Conservation (phyloP, 2,113 vertebrate species). For the Chloropsis cyanopogon region DNA sequence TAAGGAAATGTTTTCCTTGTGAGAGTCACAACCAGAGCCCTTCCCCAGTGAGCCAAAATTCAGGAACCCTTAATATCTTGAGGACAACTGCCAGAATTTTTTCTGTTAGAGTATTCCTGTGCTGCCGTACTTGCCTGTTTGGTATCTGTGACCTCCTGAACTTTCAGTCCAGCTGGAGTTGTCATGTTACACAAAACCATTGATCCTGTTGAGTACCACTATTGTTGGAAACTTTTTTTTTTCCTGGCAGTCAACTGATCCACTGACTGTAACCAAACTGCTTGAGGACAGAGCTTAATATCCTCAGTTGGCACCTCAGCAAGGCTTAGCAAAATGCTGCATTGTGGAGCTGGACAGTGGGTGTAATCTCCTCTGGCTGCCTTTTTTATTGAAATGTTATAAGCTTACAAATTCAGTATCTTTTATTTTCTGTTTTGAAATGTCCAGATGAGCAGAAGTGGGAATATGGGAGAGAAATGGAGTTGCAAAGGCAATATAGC, state of each 20-base stretch:
- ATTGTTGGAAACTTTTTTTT: background rate
- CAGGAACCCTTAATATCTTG: background rate
- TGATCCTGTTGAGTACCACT: constrained; percentile 15
- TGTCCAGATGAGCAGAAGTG: background rate
- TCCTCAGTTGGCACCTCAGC: background rate
- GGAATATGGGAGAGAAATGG: background rate
- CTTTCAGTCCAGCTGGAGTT: constrained; percentile 9
- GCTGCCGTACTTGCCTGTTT: background rate
- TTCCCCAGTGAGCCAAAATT: background rate
- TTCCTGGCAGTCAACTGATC: background rate
- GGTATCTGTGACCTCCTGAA: background rate
- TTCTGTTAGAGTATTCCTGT: background rate
- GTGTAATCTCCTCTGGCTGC: background rate
- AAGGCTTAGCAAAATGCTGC: background rate
- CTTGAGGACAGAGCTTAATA: background rate
- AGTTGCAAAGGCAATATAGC: background rate
- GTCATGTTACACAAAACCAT: constrained; percentile 1
- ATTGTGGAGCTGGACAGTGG: background rate
- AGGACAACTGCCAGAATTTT: background rate
- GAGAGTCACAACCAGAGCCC: background rate
- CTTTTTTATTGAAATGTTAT: background rate
- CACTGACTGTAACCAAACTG: background rate
- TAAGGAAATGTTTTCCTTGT: background rate
- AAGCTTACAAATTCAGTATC: background rate
- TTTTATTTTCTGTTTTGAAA: background rate